Conservation (phyloP, 2,888 invertebrate species). For the Caradrina clavipalpis region DNA sequence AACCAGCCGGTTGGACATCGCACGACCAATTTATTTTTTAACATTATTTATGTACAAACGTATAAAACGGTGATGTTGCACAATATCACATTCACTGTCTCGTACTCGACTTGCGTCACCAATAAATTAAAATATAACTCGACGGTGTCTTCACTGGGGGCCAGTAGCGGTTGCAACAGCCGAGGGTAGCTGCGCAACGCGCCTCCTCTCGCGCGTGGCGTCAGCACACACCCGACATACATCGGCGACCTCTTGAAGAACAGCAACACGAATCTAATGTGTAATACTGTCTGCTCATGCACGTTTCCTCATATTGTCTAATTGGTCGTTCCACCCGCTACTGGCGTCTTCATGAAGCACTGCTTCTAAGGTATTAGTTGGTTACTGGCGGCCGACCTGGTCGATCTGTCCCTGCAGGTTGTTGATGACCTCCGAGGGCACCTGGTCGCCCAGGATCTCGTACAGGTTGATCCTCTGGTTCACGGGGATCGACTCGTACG, state of each 20-base stretch:
- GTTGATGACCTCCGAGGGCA: constrained; percentile 96
- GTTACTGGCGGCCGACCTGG: constrained; percentile 93
- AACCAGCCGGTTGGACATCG: constrained; percentile 75
- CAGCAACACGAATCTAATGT: constrained; percentile 20
- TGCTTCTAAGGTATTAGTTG: constrained; percentile 36
- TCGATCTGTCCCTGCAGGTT: constrained; percentile 96
- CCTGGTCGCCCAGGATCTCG: constrained; percentile 96
- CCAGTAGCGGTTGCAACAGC: constrained; percentile 66
- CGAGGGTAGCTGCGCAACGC: constrained; percentile 47
- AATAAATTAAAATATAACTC: constrained; percentile 82
- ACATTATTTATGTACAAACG: constrained; percentile 86
- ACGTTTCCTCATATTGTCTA: neutral
- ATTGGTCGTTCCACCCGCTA: constrained; percentile 37
- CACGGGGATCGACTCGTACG: constrained; percentile 96
- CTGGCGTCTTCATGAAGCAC: constrained; percentile 55
- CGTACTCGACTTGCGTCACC: constrained; percentile 82
- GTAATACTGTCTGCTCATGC: neutral
- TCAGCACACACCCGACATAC: constrained; percentile 24
- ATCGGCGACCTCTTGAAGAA: constrained; percentile 16
- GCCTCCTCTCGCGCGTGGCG: constrained; percentile 39
- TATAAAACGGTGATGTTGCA: constrained; percentile 85
- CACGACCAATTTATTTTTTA: constrained; percentile 80
- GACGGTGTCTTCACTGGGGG: constrained; percentile 66
- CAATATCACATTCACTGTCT: constrained; percentile 87
- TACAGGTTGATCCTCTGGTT: constrained; percentile 96